Percentiles rank a stretch among this genome's conserved stretches.
These are phyloP conservation scores for Luperina testacea DNA, from an alignment of 2,888 invertebrate species.

Conservation along the genomic window DNA sequence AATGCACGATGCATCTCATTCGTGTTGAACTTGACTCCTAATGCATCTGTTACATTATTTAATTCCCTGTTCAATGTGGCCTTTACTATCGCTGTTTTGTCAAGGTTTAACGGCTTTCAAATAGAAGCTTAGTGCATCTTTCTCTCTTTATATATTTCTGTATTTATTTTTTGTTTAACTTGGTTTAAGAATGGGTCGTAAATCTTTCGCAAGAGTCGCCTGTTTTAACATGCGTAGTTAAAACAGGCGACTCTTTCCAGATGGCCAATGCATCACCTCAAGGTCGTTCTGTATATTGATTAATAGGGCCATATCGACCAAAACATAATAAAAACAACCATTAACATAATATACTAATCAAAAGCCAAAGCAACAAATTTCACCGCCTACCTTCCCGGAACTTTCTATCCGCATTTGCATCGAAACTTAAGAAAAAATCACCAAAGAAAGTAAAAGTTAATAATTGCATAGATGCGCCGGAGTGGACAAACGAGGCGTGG, in stretches of 20 bases:
- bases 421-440: conserved; percentile 67
- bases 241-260: background rate
- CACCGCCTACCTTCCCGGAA: conserved; percentile 74
- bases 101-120: conserved; percentile 18
- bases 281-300: conserved; percentile 25
- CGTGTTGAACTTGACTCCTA: conserved; percentile 49
- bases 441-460: conserved; percentile 80
- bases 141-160: background rate
- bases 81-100: conserved; percentile 21
- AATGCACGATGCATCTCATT: conserved; percentile 42
- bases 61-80: conserved; percentile 21
- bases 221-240: no score
- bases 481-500: conserved; percentile 63
- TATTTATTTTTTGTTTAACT: background rate
- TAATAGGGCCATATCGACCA: conserved; percentile 28
- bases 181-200: background rate
- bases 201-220: background rate
- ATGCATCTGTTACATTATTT: conserved; percentile 38
- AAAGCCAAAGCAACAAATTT: conserved; percentile 48
- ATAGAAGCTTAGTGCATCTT: background rate
- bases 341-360: conserved; percentile 47
- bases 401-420: conserved; percentile 79
- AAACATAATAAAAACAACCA: conserved; percentile 30
- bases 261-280: background rate
- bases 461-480: conserved; percentile 78